Evolutionary conservation across 2,113 vertebrate genomes (phyloP).

Genomic region (Protobothrops mucrosquamatus): DNA sequence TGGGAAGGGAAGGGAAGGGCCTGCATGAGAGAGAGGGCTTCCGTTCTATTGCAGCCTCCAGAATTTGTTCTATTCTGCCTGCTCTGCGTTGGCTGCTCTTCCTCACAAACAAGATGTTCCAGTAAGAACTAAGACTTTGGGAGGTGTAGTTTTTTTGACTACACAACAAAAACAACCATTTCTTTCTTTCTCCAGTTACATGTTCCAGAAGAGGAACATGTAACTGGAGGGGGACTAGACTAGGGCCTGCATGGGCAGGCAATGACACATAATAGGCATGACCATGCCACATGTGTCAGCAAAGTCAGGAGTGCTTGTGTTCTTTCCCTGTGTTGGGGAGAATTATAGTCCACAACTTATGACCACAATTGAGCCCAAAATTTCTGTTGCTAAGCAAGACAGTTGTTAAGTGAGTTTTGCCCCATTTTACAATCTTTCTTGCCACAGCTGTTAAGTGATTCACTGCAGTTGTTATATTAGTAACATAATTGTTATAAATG

Average conservation of each 20-base stretch:
- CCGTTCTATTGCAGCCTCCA: neutral
- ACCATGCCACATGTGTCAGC: neutral
- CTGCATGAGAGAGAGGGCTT: neutral
- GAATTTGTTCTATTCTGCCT: neutral
- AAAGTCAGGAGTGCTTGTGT: neutral
- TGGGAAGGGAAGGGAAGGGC: too few relatives aligned
- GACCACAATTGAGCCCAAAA: neutral
- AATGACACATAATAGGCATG: neutral
- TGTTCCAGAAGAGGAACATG: neutral
- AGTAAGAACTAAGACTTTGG: neutral
- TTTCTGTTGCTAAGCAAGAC: neutral
- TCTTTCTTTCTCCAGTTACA: neutral
- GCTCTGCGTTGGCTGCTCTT: neutral
- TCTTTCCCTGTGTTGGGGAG: neutral
- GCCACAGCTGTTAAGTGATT: neutral
- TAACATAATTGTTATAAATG: neutral
- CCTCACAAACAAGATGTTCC: neutral
- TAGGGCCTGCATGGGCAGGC: neutral
- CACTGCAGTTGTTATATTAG: neutral
- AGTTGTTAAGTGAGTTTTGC: neutral
- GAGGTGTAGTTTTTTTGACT: neutral
- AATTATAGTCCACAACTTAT: neutral
- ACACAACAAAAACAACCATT: neutral
- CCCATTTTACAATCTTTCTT: neutral
- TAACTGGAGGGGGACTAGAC: neutral